Conservation (phyloP, 2,113 vertebrate genomes). For the Neomonachus schauinslandi region DNA sequence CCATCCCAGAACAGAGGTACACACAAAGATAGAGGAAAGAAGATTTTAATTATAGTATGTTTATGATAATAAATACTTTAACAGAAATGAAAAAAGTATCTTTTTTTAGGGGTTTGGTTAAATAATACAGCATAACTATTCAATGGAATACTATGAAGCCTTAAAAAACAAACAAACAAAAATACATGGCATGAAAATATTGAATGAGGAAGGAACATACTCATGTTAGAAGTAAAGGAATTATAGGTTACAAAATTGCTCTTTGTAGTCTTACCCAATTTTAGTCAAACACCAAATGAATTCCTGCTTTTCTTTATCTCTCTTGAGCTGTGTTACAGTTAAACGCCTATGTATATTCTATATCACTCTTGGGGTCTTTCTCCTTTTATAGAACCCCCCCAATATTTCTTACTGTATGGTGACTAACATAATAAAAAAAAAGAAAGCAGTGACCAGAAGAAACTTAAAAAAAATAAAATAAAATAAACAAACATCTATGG, state of each 20-base stretch:
- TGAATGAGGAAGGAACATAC: background rate
- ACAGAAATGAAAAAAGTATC: background rate
- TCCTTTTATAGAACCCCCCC: no score
- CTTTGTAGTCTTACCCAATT: background rate
- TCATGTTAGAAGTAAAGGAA: background rate
- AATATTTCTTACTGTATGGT: no score
- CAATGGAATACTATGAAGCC: background rate
- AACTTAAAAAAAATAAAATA: no score
- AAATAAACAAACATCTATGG: background rate
- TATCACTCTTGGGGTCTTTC: no score
- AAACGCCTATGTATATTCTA: background rate
- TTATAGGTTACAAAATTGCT: background rate
- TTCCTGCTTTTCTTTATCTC: background rate
- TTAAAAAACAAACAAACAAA: constrained; percentile 22
- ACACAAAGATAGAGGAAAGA: background rate
- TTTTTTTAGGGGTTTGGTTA: background rate
- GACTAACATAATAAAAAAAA: no score
- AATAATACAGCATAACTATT: background rate
- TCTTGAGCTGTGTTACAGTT: background rate
- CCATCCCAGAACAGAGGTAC: background rate
- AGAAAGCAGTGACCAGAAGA: no score
- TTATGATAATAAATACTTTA: constrained; percentile 27
- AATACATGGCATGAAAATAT: background rate
- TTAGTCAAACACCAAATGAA: background rate
- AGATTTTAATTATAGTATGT: background rate